These are phyloP conservation scores for Pararge aegeria DNA, from an alignment of 1,140 invertebrate genomes.

Conservation along the genomic window DNA sequence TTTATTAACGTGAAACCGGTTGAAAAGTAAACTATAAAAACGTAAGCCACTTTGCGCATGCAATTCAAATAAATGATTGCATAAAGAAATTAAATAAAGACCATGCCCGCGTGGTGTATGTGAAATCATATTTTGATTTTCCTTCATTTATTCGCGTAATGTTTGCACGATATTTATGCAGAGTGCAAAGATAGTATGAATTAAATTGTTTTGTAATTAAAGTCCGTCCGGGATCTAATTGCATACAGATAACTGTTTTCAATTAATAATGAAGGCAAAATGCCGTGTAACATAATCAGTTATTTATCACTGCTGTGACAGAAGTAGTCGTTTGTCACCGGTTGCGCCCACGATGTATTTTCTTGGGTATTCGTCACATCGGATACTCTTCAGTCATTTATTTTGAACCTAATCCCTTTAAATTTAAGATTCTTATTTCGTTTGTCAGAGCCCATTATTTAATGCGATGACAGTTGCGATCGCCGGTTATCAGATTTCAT, in stretches of 20 bases:
- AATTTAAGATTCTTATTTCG: slow-evolving; percentile 44
- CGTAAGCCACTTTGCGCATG: slow-evolving; percentile 51
- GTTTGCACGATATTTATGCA: slow-evolving; percentile 42
- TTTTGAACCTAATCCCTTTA: slow-evolving; percentile 45
- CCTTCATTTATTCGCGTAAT: slow-evolving; percentile 46
- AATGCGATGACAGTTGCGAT: slow-evolving; percentile 70
- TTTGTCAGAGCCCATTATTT: slow-evolving; percentile 42
- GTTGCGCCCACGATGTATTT: slow-evolving; percentile 66
- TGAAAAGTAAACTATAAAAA: slow-evolving; percentile 63
- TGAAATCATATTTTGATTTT: slow-evolving; percentile 43
- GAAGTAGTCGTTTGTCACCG: slow-evolving; percentile 69
- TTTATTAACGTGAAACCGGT: slow-evolving; percentile 62
- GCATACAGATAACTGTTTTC: slow-evolving; percentile 59
- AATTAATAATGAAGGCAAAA: slow-evolving; percentile 76
- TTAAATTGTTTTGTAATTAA: slow-evolving; percentile 50
- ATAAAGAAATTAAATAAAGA: slow-evolving; percentile 57
- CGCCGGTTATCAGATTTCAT: slow-evolving; percentile 70
- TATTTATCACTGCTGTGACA: slow-evolving; percentile 75
- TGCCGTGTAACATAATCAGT: slow-evolving; percentile 75
- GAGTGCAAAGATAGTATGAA: slow-evolving; percentile 35
- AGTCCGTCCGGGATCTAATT: slow-evolving; percentile 45
- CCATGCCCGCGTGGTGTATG: slow-evolving; percentile 39
- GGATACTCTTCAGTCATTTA: slow-evolving; percentile 24
- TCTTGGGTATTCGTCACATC: slow-evolving; percentile 65
- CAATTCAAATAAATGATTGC: slow-evolving; percentile 58